Conservation (phyloP, 2,888 invertebrate genomes). For the Nycteola revayana region DNA sequence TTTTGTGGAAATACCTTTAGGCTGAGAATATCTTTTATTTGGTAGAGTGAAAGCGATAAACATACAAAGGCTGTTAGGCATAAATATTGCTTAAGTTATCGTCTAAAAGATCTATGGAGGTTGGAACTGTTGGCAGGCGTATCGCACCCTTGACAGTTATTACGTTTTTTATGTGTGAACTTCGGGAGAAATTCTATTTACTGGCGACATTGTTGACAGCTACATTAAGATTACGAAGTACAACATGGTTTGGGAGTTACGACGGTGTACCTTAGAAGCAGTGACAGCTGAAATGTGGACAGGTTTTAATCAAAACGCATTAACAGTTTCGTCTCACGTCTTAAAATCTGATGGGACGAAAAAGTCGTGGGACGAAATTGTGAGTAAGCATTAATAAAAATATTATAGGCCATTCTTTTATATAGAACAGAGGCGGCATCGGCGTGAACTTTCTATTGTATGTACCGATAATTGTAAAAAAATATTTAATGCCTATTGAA, state of each 20-base stretch:
- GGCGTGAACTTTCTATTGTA: no score
- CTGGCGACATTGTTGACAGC: conserved; percentile 51
- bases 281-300: no score
- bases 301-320: no score
- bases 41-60: conserved; percentile 46
- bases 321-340: no score
- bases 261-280: background rate
- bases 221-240: conserved; percentile 45
- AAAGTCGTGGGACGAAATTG: no score
- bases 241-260: conserved; percentile 7
- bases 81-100: conserved; percentile 64
- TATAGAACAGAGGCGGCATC: no score
- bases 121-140: conserved; percentile 39
- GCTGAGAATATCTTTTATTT: conserved; percentile 44
- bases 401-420: no score
- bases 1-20: background rate
- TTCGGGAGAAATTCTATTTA: conserved; percentile 60
- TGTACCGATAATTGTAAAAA: no score
- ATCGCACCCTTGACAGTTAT: conserved; percentile 66
- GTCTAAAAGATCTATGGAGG: conserved; percentile 51
- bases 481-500: no score
- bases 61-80: conserved; percentile 52
- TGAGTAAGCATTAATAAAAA: no score
- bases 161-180: conserved; percentile 63
- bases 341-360: no score